These are phyloP conservation scores for Oreochromis tanganicae DNA, from an alignment of 2,113 vertebrate species.

Conservation along the genomic window DNA sequence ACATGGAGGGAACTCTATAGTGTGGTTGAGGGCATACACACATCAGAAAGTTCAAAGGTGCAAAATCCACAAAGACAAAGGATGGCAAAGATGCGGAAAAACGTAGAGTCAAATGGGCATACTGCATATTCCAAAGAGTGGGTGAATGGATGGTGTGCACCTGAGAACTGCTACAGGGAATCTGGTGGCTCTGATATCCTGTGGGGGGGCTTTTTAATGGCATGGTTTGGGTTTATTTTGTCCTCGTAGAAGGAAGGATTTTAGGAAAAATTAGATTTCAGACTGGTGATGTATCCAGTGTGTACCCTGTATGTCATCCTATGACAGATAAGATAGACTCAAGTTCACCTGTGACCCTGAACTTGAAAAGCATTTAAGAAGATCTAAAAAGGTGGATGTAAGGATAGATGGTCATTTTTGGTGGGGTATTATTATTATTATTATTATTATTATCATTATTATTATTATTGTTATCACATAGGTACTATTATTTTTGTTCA, in stretches of 20 bases:
- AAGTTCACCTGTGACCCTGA: background rate
- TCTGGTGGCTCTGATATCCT: background rate
- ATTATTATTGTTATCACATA: background rate
- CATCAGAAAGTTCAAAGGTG: background rate
- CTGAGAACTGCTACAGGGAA: background rate
- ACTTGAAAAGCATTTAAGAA: background rate
- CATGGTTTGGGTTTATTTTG: too few species aligned
- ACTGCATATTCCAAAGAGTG: background rate
- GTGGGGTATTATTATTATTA: background rate
- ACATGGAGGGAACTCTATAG: rapidly evolving
- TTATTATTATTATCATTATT: background rate
- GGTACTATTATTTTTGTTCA: background rate
- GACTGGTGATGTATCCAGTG: background rate
- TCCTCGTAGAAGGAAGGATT: background rate
- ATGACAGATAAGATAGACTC: background rate
- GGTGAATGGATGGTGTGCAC: background rate
- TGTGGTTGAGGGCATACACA: background rate
- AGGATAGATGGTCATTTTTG: background rate
- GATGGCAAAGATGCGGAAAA: rapidly evolving
- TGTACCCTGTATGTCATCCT: background rate
- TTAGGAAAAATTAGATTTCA: background rate
- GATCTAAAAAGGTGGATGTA: background rate
- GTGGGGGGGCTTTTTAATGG: too few species aligned
- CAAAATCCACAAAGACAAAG: background rate
- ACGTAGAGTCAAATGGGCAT: background rate